Evolutionary conservation across 2,113 vertebrate species (phyloP).

Genomic region (Cyprinus carpio): DNA sequence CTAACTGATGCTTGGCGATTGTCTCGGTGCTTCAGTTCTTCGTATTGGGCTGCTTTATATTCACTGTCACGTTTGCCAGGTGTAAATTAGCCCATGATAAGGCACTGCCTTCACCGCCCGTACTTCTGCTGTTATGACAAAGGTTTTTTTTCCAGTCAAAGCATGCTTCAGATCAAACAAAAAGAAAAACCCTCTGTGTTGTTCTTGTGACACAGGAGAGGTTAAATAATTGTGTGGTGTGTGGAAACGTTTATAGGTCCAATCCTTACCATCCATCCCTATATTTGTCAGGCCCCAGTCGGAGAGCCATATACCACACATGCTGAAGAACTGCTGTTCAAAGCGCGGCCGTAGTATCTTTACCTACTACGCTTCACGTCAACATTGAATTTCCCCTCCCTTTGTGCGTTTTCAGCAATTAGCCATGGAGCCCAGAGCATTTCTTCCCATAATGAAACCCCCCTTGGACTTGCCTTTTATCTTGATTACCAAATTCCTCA

Average conservation of each 20-base stretch:
- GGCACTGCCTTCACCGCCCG: conserved; percentile 5
- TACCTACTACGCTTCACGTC: conserved; percentile 24
- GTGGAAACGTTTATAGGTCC: too few relatives aligned
- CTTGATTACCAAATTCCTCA: conserved; percentile 52
- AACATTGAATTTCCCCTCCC: conserved; percentile 21
- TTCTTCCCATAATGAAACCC: conserved; percentile 30
- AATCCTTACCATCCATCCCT: conserved; percentile 4
- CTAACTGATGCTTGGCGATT: conserved; percentile 15
- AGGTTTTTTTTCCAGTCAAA: conserved; percentile 4
- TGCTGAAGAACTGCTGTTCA: conserved; percentile 14
- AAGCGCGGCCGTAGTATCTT: conserved; percentile 12
- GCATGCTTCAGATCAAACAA: conserved; percentile 26
- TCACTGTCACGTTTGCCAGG: conserved; percentile 31
- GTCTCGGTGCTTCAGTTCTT: conserved; percentile 25
- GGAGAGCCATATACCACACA: conserved; percentile 15
- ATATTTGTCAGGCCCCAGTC: neutral
- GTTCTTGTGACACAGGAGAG: neutral
- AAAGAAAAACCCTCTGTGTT: neutral
- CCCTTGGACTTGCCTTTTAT: neutral
- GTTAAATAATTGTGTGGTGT: conserved; percentile 12
- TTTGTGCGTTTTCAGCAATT: conserved; percentile 39
- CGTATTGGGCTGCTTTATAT: conserved; percentile 1
- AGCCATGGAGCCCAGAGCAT: conserved; percentile 25
- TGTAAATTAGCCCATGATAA: conserved; percentile 27
- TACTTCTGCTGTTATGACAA: conserved; percentile 26